Percentiles rank a stretch among this genome's conserved stretches.
phyloP scores from a whole-genome alignment of 2,113 vertebrate genomes.

The Rhinopomastus cyanomelas region DNA sequence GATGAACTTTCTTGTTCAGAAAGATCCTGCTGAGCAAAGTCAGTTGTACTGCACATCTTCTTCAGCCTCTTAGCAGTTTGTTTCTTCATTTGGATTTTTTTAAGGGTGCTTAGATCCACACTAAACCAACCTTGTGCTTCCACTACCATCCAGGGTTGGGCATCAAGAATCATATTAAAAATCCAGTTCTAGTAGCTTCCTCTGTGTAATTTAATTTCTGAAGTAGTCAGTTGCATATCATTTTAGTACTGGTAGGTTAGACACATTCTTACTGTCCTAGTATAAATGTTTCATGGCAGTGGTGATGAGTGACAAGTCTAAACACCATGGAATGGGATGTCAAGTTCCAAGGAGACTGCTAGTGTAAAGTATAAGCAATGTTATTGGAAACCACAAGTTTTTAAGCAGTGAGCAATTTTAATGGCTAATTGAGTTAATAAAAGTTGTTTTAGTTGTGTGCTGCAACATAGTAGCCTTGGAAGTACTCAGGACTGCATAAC shows the following conservation, averaged over 20 bases:
- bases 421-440: not conserved
- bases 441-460: not conserved
- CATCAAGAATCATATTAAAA: not conserved
- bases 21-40: not conserved
- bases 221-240: not conserved
- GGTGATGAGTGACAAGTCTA: not conserved
- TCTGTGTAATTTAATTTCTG: not conserved
- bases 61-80: not conserved
- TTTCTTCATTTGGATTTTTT: not conserved
- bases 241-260: not conserved
- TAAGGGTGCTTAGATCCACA: not conserved
- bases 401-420: not conserved
- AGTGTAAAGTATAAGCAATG: not conserved
- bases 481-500: not conserved
- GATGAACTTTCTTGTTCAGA: not conserved
- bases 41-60: not conserved
- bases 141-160: rapidly evolving
- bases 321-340: not conserved
- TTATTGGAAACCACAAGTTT: not conserved
- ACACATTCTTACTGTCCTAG: not conserved
- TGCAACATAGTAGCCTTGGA: not conserved
- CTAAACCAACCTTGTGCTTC: not conserved
- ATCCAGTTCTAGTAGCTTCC: not conserved
- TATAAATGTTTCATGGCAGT: not conserved
- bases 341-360: not conserved